Conservation (phyloP, 2,888 invertebrate genomes). For the Zhuqinia jingwanae region DNA sequence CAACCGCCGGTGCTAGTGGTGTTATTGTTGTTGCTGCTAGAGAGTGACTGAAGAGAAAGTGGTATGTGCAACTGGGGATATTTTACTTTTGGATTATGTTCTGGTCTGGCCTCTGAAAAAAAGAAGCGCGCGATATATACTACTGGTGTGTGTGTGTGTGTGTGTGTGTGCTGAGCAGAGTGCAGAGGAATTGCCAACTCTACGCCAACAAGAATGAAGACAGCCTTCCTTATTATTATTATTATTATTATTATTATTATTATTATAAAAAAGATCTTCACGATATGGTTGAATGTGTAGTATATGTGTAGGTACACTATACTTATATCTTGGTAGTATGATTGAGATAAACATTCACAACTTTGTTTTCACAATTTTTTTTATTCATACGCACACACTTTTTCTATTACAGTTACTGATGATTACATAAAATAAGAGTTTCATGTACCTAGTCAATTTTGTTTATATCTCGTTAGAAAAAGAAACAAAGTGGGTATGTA, state of each 20-base stretch:
- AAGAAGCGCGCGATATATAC: background rate
- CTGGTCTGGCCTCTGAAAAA: background rate
- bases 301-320: background rate
- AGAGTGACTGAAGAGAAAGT: slow-evolving; percentile 63
- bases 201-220: slow-evolving; percentile 20
- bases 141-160: background rate
- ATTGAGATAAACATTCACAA: background rate
- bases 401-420: background rate
- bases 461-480: background rate
- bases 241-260: no score
- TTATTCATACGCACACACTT: slow-evolving; percentile 12
- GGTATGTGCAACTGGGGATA: slow-evolving; percentile 58
- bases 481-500: background rate
- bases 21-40: slow-evolving; percentile 65
- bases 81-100: slow-evolving; percentile 28
- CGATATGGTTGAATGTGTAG: background rate
- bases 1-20: slow-evolving; percentile 33
- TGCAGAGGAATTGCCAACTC: background rate
- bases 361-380: background rate
- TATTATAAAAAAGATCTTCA: background rate
- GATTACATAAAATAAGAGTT: slow-evolving; percentile 34
- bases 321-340: background rate
- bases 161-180: background rate
- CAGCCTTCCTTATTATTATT: background rate
- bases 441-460: background rate